phyloP scores from a whole-genome alignment of 2,888 invertebrate species.

The Melinaea menophilus region DNA sequence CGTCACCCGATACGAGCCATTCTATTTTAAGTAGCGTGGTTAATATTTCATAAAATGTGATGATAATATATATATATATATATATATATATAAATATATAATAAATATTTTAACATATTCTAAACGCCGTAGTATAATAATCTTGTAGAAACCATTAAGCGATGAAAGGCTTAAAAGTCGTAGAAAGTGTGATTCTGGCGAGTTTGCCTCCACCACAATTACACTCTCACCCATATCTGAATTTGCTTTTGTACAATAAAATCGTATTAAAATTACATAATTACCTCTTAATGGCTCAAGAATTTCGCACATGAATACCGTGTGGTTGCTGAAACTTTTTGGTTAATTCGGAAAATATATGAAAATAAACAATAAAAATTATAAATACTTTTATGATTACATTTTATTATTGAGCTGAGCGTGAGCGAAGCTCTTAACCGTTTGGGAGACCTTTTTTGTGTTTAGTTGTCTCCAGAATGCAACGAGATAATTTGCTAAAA shows the following conservation, averaged over 20 bases:
- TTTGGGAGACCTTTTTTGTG: too few species aligned
- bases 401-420: too few species aligned
- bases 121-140: slow-evolving; percentile 17
- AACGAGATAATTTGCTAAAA: too few species aligned
- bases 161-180: slow-evolving; percentile 22
- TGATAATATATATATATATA: neutral
- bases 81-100: neutral
- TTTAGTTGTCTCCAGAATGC: too few species aligned
- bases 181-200: slow-evolving; percentile 12
- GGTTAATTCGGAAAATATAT: neutral
- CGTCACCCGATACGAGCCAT: slow-evolving; percentile 1
- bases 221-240: slow-evolving; percentile 11
- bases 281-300: slow-evolving; percentile 1
- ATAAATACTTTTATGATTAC: too few species aligned
- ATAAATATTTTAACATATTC: slow-evolving; percentile 21
- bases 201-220: slow-evolving; percentile 15
- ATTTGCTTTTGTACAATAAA: slow-evolving; percentile 10
- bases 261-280: slow-evolving; percentile 4
- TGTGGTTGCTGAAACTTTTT: neutral
- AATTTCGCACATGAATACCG: neutral
- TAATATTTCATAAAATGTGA: neutral
- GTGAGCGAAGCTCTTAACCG: too few species aligned
- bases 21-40: neutral
- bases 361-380: too few species aligned
- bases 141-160: slow-evolving; percentile 20